Evolutionary conservation across 2,797 vertebrate genomes (phyloP), one percentile per base, ranked within the genome.

Genomic region (Brotula barbata): DNA sequence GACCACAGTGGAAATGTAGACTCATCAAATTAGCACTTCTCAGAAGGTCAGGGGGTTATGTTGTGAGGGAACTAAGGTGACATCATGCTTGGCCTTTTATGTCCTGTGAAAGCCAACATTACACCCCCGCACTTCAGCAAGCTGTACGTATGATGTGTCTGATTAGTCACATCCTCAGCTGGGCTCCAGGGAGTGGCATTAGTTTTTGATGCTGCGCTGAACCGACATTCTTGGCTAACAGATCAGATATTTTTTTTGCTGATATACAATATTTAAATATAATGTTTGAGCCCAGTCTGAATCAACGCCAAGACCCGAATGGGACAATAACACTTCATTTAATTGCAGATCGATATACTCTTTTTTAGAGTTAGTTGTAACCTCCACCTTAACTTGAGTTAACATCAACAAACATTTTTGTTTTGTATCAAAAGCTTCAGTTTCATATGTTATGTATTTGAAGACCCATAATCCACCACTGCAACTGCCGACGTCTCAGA

Each of bases 1-100:
- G 58, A 80, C 81, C 83, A 6, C 84, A 87, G 79, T 88, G 88
- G 86, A 89, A 89, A 87, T 74, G 65, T 86, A 57, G 78, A 78
- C 76, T 86, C 84, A 87, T 83, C 75, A 82, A 79, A 66, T 84
- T 67, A 81, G 73, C 80, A 72, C 71, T 82, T 83, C 73, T 85
- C 71, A 71, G 52, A 62, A 54, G 83, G 85, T 88, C 86, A 86
- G 33, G 36, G 62, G 85, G 78, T 88, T 74, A 81, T 71, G 71
- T 73, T 81, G 46, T 68, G 53, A 83, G 68, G 68, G 61, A 77
- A 63, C 53, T 44, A 39, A 64, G 61, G 57, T 86, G 80, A 87
- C 85, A 75, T 88, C 77, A 86, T 68, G 52, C 31, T 71, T 71
- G 77, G 73, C 61, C 72, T 82, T 80, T 49, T 80, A 37, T 71